Base-by-base conservation (phyloP, 2,797 vertebrate genomes). In the Monodelphis domestica region DNA sequence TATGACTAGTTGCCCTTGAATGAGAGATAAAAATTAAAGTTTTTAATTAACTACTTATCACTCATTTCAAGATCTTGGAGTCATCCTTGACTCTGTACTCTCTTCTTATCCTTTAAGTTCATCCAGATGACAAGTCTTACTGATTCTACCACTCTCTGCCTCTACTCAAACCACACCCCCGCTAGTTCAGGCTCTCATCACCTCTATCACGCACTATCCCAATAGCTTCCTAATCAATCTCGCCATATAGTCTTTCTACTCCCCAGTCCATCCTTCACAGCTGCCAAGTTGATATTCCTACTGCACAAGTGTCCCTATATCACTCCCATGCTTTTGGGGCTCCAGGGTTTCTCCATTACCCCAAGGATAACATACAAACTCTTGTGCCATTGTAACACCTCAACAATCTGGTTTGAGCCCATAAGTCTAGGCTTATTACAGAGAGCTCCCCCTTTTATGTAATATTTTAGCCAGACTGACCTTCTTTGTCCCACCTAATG, bases 21-120 rank as follows among this genome's bases (percentile, higher is more conserved):
- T 15, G 45, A 14, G 88, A 89, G 30, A 55, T 5, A 88, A 92
- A 95, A 94, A 91, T 78, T 90, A 50, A 84, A 33, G 70, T 87
- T 54, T 28, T 78, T 78, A 26, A 78, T 78, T 45, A 78, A 7
- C 26, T 78, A n/a, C 45, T 78, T 45, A 70, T 78, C 38, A 70
- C 21, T 38, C 4, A 24, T 7, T 78, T 78, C 70, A 26, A 28
- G 12, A 59, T 33, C 30, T 59, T 30, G 33, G 12, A 45, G 70
- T 24, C 63, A 45, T 9, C 70, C n/a, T 7, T 70, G 63, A 38
- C 11, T 70, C 14, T 15, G 63, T 11, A 21, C 11, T 17, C n/a
- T 21, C 30, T 21, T 45, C 70, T 78, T 78, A 78, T 2, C 38
- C 9, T 24, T 7, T 38, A 45, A 24, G 38, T 45, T 38, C 12